Percentiles rank a stretch among this genome's conserved stretches.
Evolutionary conservation across 2,888 invertebrate genomes (phyloP).

Genomic region (Chelonus formosanus): DNA sequence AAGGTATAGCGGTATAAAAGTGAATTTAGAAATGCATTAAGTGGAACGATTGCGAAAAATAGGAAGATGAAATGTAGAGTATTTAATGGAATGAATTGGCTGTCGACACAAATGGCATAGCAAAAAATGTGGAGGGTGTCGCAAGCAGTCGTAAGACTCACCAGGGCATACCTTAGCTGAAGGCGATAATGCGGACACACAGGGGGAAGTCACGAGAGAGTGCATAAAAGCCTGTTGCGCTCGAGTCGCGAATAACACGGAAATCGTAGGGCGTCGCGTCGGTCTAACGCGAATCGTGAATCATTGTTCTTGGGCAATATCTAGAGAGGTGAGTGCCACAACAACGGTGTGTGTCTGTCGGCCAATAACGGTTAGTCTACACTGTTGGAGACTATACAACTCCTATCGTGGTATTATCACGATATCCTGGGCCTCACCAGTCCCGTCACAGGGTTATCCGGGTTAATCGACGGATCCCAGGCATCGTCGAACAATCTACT

Average conservation of each 20-base stretch:
- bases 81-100: constrained; percentile 4
- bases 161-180: constrained; percentile 4
- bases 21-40: no score
- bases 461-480: constrained; percentile 51
- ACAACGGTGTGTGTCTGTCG: constrained; percentile 28
- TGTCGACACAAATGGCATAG: neutral
- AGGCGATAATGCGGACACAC: constrained; percentile 14
- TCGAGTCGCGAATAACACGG: constrained; percentile 37
- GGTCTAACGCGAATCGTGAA: constrained; percentile 50
- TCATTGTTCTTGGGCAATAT: constrained; percentile 48
- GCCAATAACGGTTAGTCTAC: constrained; percentile 36
- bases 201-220: constrained; percentile 6
- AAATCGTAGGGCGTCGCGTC: constrained; percentile 46
- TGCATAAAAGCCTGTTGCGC: constrained; percentile 24
- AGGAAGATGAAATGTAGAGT: no score
- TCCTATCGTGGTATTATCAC: constrained; percentile 51
- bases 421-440: constrained; percentile 39
- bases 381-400: constrained; percentile 39
- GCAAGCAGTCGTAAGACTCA: constrained; percentile 1
- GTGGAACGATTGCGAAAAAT: no score
- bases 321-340: constrained; percentile 30
- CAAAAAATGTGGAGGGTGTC: constrained; percentile 18
- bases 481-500: constrained; percentile 39
- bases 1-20: no score
- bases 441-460: constrained; percentile 47